A percentile compares a stretch with the other conserved stretches of the same genome.
These are phyloP conservation scores for Clinocottus analis DNA, from an alignment of 2,113 vertebrate species.

Conservation along the genomic window DNA sequence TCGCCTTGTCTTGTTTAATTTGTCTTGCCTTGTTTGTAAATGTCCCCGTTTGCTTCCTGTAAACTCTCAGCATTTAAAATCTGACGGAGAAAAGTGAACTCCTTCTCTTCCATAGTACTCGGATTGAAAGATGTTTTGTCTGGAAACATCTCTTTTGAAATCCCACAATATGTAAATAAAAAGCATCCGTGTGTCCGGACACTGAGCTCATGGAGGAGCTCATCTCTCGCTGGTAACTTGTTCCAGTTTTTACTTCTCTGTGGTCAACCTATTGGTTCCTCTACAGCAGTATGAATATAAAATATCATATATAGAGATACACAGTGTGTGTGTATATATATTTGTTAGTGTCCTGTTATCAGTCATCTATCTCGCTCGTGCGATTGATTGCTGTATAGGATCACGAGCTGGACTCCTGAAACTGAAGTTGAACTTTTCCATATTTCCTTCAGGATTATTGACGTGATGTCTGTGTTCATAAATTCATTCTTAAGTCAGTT, in stretches of 20 bases:
- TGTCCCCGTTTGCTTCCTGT: neutral
- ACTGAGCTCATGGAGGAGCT: neutral
- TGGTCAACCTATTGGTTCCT: neutral
- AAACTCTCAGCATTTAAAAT: neutral
- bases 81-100: neutral
- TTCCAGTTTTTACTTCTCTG: neutral
- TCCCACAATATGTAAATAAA: neutral
- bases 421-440: neutral
- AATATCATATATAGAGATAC: neutral
- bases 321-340: slow-evolving; percentile 3
- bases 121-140: neutral
- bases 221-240: too few relatives aligned
- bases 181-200: neutral
- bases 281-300: neutral
- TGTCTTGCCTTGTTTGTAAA: neutral
- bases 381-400: neutral
- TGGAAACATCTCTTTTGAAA: neutral
- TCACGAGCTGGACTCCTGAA: slow-evolving; percentile 10
- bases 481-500: neutral
- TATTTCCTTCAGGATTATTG: neutral
- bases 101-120: too few relatives aligned
- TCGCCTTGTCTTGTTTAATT: neutral
- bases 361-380: neutral
- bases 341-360: neutral
- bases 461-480: slow-evolving; percentile 3